Evolutionary conservation across 64 coral and sea anemone genomes (phyloP), one percentile per base, ranked within the genome.

Genomic region (Montipora foliosa): DNA sequence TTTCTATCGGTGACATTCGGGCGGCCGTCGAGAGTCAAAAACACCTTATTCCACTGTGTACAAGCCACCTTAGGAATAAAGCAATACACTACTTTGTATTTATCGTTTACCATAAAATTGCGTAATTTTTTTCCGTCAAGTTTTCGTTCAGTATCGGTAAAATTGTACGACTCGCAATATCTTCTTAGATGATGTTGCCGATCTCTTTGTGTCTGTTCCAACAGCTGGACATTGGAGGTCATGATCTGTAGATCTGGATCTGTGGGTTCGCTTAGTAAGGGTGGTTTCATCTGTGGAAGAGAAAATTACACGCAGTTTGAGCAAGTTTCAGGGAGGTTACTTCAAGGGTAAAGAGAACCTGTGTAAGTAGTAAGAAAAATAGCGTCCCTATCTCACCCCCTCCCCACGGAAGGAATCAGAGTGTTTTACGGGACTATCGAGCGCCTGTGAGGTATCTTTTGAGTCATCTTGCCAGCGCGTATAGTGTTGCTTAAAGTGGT

Each of bases 171-270:
- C 46, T 50, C 5, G 15, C 76, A 78, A n/a, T 78, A 50, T 46
- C 49, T n/a, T 16, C 7, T 76, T 7, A 90, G 21, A 64, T 90
- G 15, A 78, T 79, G 16, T 60, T 79, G 16, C 69, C 77, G n/a
- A 5, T 71, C 68, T 4, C 68, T 20, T 71, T 71, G 68, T 71
- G 5, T 71, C 20, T 64, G 11, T 64, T 64, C 60, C 60, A 64
- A 64, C 4, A 12, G 60, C 13, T 64, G 11, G 10, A 64, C 14
- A 55, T 55, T 5, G 52, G 52, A 55, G 6, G 52, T 10, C 52
- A 7, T 5, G 52, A 7, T 55, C 52, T 55, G 52, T 55, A 7
- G 52, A 55, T 55, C 13, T 64, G 14, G 8, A 12, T 14, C 9
- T 64, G 60, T 14, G 60, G 2, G 13, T 57, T 57, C 11, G 53